Conservation (phyloP, 1,140 invertebrate species). For the Drosophila guanche region DNA sequence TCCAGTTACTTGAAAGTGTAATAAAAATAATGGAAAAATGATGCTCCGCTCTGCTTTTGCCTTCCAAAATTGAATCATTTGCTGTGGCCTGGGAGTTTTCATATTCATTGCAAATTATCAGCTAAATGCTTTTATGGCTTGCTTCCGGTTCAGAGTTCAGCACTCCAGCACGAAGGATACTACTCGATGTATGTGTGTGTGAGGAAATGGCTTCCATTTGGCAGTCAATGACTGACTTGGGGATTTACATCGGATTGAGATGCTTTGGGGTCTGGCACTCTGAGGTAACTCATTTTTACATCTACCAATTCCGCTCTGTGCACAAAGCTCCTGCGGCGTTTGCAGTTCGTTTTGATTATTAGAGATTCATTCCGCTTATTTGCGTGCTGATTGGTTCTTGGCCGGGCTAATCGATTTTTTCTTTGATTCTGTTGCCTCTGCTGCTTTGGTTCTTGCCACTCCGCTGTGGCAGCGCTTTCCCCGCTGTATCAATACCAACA, state of each 20-base stretch:
- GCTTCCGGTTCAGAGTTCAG: conserved; percentile 16
- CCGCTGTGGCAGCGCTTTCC: neutral
- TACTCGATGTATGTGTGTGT: conserved; percentile 4
- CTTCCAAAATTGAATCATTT: conserved; percentile 31
- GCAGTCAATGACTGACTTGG: conserved; percentile 23
- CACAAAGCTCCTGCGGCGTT: neutral
- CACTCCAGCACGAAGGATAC: conserved; percentile 14
- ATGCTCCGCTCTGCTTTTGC: conserved; percentile 1
- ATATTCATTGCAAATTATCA: conserved; percentile 74
- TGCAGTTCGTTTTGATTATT: conserved; percentile 42
- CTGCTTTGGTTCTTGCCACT: conserved; percentile 22
- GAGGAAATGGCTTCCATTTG: conserved; percentile 43
- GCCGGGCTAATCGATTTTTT: conserved; percentile 42
- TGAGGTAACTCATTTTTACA: conserved; percentile 26
- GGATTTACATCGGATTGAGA: conserved; percentile 27
- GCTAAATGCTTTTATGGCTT: conserved; percentile 67
- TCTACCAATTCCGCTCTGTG: conserved; percentile 16
- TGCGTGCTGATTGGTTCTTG: conserved; percentile 29
- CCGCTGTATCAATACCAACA: neutral
- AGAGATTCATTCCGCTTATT: conserved; percentile 50
- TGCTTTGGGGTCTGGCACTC: neutral
- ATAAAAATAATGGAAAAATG: conserved; percentile 42
- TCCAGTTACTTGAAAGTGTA: conserved; percentile 53
- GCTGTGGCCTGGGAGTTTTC: conserved; percentile 35
- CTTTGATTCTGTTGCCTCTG: neutral